Base-by-base conservation (phyloP, 2,888 invertebrate genomes). In the Spodoptera picta region DNA sequence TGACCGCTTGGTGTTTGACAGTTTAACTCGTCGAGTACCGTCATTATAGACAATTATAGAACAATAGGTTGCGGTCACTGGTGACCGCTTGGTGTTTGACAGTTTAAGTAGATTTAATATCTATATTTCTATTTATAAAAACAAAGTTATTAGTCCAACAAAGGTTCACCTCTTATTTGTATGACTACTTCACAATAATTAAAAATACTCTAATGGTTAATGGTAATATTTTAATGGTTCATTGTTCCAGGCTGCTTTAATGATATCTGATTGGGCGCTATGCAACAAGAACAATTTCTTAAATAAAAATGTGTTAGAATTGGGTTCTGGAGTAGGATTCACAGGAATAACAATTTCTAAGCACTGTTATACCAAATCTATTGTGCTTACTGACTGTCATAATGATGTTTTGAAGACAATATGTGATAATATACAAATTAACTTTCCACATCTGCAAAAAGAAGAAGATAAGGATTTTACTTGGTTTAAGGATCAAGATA, bases 281-380 rank as follows among this genome's bases (percentile, higher is more conserved):
- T 85, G 90, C 60, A 95, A 97, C 81, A 87, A 89, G 77, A 75
- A 92, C 9, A 50, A 90, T 27, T 92, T 97, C 48, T 57, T 79
- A 6, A 87, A 91, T 10, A 97, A 96, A 88, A 91, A 86, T 49
- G 83, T 98, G 4, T 79, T 98, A 5, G 98, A 98, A 91, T 90
- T 98, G 4, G 98, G 98, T 11, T 96, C 97, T 11, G 98, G 98
- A 31, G 95, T 96, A 19, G 98, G 98, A 0, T 93, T 98, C 57
- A 95, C 96, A 44, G 97, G 97, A 19, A 92, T 97, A 44, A 91
- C 95, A 4, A 87, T 96, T 44, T 91, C 95, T 36, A 95, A 95
- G 60, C 83, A 90, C 52, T 96, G 96, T 81, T 68, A 87, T 36
- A 95, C 96, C 1, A 88, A 92, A 57, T 88, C 93, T 52, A 92